These are phyloP conservation scores for Sericinus montela DNA, from an alignment of 2,888 invertebrate species.

Conservation along the genomic window DNA sequence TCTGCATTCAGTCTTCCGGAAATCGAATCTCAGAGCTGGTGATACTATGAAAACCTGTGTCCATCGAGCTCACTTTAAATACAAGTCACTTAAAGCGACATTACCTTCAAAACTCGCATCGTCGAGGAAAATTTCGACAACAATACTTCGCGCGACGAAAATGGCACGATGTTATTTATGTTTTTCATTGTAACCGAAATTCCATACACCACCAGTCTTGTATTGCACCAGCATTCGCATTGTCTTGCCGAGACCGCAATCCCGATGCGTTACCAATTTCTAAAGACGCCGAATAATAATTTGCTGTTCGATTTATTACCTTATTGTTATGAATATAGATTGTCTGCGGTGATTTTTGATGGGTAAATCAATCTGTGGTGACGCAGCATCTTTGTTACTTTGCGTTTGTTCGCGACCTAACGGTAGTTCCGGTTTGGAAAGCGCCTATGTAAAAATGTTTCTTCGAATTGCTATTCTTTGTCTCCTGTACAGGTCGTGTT, in stretches of 20 bases:
- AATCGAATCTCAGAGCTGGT: no score
- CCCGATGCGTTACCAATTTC: conserved; percentile 21
- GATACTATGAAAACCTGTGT: no score
- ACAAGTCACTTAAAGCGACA: no score
- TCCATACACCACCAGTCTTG: conserved; percentile 21
- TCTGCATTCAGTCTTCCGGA: no score
- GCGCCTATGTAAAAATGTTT: conserved; percentile 24
- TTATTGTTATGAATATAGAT: conserved; percentile 20
- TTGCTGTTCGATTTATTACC: conserved; percentile 15
- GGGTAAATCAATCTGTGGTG: not conserved
- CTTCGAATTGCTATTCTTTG: conserved; percentile 13
- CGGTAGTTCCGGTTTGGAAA: conserved; percentile 60
- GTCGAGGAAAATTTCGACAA: conserved; percentile 2
- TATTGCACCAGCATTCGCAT: conserved; percentile 30
- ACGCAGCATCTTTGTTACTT: conserved; percentile 55
- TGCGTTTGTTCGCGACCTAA: conserved; percentile 46
- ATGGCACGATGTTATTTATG: conserved; percentile 16
- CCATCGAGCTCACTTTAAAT: no score
- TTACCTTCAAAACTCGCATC: no score
- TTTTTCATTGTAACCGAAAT: conserved; percentile 24
- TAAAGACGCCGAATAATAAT: not conserved
- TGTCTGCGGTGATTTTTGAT: not conserved
- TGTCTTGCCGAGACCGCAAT: conserved; percentile 29
- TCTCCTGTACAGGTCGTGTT: not conserved
- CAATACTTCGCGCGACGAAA: not conserved